These are phyloP conservation scores for Zhuqinia jingwanae DNA, from an alignment of 2,888 invertebrate genomes.

Conservation along the genomic window DNA sequence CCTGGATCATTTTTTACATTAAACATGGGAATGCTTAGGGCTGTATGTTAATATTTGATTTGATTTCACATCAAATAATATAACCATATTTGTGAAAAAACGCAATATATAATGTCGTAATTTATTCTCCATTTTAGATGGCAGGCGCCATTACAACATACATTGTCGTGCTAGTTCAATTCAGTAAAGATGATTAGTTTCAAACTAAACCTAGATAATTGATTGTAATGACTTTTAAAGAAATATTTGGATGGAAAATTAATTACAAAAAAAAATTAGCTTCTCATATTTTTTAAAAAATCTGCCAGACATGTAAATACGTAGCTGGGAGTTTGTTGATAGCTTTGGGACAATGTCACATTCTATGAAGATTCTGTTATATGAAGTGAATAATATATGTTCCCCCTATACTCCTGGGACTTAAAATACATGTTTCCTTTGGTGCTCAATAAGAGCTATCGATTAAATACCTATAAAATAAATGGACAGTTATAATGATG, in stretches of 20 bases:
- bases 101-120: too few species aligned
- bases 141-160: constrained; percentile 13
- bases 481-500: too few species aligned
- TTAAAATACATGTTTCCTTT: too few species aligned
- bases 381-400: too few species aligned
- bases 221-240: background rate
- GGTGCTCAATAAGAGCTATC: too few species aligned
- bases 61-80: background rate
- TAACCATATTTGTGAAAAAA: background rate
- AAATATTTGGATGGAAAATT: background rate
- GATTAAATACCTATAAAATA: too few species aligned
- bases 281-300: background rate
- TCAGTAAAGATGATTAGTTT: constrained; percentile 4
- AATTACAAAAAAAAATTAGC: background rate
- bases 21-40: background rate
- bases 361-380: too few species aligned
- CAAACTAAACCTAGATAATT: background rate
- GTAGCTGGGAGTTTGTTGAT: too few species aligned
- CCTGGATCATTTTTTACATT: constrained; percentile 11
- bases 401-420: too few species aligned
- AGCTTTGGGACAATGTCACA: too few species aligned
- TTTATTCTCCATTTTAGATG: background rate
- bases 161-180: constrained; percentile 16
- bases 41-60: background rate
- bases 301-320: too few species aligned